phyloP scores from a whole-genome alignment of 2,797 vertebrate species.

The Margarornis squamiger region DNA sequence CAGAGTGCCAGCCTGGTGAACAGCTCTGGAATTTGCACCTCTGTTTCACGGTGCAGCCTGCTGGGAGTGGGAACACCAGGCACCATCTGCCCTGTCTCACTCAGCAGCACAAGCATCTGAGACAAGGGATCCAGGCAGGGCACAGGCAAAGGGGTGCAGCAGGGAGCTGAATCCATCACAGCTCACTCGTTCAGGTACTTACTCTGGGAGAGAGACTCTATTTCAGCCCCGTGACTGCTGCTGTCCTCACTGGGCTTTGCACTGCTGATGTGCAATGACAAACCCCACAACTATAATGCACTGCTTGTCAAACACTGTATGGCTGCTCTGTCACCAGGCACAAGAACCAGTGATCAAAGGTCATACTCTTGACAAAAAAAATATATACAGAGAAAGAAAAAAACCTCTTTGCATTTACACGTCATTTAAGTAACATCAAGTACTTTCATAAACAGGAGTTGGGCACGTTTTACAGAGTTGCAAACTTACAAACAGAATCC shows the following conservation, averaged over 20 bases:
- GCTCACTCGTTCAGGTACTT: not conserved
- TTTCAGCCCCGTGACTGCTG: not conserved
- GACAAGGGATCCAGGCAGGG: not conserved
- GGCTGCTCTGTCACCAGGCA: not conserved
- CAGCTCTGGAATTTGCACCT: not conserved
- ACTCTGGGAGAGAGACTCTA: not conserved
- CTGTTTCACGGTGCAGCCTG: not conserved
- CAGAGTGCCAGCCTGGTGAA: not conserved
- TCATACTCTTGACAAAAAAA: not conserved
- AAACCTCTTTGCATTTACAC: not conserved
- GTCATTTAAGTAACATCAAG: not conserved
- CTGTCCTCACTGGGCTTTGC: not conserved
- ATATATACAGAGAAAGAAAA: not conserved
- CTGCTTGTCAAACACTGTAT: not conserved
- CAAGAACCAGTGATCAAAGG: not conserved
- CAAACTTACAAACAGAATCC: not conserved
- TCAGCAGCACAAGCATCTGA: not conserved
- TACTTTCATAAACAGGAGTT: not conserved
- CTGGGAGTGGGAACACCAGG: not conserved
- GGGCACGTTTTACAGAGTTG: accelerated
- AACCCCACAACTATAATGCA: not conserved
- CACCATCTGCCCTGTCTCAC: conserved; percentile 35
- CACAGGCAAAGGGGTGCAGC: not conserved
- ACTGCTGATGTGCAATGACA: not conserved
- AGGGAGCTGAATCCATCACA: not conserved